phyloP scores from a whole-genome alignment of 1,140 invertebrate genomes.

The Trichonephila inaurata region DNA sequence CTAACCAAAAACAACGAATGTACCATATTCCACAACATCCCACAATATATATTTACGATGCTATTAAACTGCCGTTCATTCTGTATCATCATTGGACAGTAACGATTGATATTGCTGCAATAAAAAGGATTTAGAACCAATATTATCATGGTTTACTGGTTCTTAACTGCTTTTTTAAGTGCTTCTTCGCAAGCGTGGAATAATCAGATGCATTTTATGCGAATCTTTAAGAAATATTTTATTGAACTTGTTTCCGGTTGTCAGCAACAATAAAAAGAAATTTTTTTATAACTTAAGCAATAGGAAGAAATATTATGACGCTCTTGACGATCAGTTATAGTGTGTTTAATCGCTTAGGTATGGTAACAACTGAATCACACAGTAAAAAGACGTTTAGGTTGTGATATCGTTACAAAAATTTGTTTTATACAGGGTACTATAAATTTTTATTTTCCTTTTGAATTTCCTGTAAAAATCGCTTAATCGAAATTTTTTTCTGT shows the following conservation, averaged over 20 bases:
- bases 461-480: no score
- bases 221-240: not conserved
- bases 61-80: slow-evolving; percentile 5
- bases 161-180: slow-evolving; percentile 22
- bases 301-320: no score
- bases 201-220: not conserved
- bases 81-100: not conserved
- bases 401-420: no score
- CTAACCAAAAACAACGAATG: not conserved
- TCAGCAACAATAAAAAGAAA: not conserved
- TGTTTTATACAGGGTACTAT: no score
- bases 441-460: no score
- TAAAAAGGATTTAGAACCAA: slow-evolving; percentile 35
- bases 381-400: no score
- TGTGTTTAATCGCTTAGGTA: no score
- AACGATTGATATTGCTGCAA: slow-evolving; percentile 1
- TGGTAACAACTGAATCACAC: no score
- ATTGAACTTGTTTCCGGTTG: not conserved
- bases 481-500: no score
- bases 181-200: not conserved
- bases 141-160: slow-evolving; percentile 13
- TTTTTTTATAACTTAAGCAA: no score
- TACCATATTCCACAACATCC: not conserved
- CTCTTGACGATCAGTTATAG: no score
- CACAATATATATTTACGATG: not conserved